These are phyloP conservation scores for Platyrinchus mystaceus DNA, from an alignment of 2,797 vertebrate species.

Conservation along the genomic window DNA sequence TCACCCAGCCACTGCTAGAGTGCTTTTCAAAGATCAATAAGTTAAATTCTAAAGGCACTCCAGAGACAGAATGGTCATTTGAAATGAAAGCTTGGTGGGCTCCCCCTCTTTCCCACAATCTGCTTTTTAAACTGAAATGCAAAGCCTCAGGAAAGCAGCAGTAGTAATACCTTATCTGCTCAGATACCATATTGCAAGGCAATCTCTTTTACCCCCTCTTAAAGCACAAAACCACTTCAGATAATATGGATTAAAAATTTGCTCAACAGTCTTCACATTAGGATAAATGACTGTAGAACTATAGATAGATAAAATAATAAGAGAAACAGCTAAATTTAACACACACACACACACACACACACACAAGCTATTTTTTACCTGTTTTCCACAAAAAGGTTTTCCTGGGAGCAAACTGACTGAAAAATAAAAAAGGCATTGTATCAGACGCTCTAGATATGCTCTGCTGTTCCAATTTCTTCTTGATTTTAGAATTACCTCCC, in stretches of 20 bases:
- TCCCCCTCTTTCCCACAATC: not conserved
- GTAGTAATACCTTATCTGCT: not conserved
- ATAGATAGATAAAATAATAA: not conserved
- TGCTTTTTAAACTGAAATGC: not conserved
- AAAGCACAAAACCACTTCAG: not conserved
- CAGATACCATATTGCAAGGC: not conserved
- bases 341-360: not conserved
- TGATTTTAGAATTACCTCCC: conserved; percentile 65
- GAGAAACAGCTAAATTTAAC: conserved; percentile 27
- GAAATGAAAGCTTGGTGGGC: not conserved
- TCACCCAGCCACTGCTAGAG: not conserved
- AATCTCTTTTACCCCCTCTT: not conserved
- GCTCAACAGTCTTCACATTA: not conserved
- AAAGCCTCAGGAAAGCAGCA: not conserved
- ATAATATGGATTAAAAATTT: not conserved
- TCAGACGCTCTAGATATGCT: conserved; percentile 71
- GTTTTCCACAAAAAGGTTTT: conserved; percentile 89
- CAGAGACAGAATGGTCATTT: not conserved
- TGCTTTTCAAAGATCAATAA: not conserved
- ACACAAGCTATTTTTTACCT: conserved; percentile 77
- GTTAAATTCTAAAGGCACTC: not conserved
- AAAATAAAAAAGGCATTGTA: conserved; percentile 77
- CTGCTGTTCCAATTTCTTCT: conserved; percentile 58
- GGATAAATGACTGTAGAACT: not conserved
- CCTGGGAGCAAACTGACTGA: conserved; percentile 87